Percentiles rank a stretch among this genome's conserved stretches.
Evolutionary conservation across 2,888 invertebrate species (phyloP).

Genomic region (Drosophila heteroneura): DNA sequence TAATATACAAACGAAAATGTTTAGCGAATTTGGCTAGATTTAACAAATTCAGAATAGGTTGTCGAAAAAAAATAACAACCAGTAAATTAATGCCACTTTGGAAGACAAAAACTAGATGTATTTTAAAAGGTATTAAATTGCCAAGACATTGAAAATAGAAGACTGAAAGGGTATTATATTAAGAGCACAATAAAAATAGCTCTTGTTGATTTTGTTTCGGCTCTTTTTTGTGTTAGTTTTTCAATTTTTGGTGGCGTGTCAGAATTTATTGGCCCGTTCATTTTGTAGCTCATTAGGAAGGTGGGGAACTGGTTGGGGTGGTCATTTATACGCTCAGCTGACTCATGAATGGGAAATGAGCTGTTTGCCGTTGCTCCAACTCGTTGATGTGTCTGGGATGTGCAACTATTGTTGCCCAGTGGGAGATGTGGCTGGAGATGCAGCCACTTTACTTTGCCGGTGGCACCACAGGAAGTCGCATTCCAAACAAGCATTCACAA

Average conservation of each 20-base stretch:
- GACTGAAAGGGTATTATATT: conserved; percentile 1
- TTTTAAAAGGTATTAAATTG: not conserved
- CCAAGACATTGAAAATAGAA: not conserved
- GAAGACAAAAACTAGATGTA: not conserved
- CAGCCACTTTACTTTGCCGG: conserved; percentile 16
- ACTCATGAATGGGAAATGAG: conserved; percentile 63
- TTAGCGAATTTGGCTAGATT: not conserved
- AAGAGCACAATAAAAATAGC: not conserved
- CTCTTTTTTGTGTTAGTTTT: conserved; percentile 25
- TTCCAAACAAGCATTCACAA: conserved; percentile 60
- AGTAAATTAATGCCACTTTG: not conserved
- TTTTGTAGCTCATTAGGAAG: conserved; percentile 66
- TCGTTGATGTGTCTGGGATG: not conserved
- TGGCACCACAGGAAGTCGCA: conserved; percentile 70
- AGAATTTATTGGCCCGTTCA: conserved; percentile 74
- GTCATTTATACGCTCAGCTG: conserved; percentile 63
- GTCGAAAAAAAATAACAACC: not conserved
- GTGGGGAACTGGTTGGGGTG: not conserved
- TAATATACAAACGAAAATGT: not conserved
- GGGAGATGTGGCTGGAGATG: conserved; percentile 10
- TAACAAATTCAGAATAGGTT: not conserved
- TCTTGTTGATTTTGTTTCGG: conserved; percentile 7
- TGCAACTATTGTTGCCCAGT: not conserved
- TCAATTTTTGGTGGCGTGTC: conserved; percentile 71
- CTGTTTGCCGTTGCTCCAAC: conserved; percentile 16